Conservation (phyloP, 2,888 invertebrate species). For the Drosophila anomelani region DNA sequence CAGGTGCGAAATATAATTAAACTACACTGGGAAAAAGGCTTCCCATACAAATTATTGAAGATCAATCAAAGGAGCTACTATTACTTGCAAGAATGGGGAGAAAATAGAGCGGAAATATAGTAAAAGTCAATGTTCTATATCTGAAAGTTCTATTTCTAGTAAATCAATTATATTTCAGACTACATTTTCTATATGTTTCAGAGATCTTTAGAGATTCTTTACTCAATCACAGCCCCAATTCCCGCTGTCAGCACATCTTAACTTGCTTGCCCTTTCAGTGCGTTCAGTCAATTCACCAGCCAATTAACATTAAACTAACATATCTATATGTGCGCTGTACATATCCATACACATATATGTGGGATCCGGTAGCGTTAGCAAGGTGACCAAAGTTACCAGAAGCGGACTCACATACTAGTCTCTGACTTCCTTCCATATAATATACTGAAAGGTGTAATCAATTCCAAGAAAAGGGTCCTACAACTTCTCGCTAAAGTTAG, state of each 20-base stretch:
- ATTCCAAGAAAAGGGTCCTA: no score
- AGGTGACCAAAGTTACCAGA: no score
- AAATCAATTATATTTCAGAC: not conserved
- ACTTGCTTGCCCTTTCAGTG: constrained; percentile 26
- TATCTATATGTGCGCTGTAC: constrained; percentile 13
- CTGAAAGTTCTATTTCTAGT: no score
- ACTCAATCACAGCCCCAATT: not conserved
- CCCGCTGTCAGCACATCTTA: not conserved
- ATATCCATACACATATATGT: not conserved
- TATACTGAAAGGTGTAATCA: no score
- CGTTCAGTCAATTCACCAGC: constrained; percentile 48
- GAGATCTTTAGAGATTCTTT: not conserved
- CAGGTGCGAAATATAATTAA: constrained; percentile 21
- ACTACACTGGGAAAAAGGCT: constrained; percentile 2
- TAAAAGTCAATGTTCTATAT: no score
- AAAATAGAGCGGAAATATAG: no score
- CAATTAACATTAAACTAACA: constrained; percentile 70
- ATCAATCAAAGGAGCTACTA: not conserved
- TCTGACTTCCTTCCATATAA: no score
- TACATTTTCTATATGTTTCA: not conserved
- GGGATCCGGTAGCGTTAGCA: no score
- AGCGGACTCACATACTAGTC: no score
- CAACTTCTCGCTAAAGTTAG: no score
- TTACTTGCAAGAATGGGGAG: no score
- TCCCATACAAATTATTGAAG: not conserved